These are phyloP conservation scores for Diplodus sargus DNA, from an alignment of 2,797 vertebrate genomes.

Conservation along the genomic window DNA sequence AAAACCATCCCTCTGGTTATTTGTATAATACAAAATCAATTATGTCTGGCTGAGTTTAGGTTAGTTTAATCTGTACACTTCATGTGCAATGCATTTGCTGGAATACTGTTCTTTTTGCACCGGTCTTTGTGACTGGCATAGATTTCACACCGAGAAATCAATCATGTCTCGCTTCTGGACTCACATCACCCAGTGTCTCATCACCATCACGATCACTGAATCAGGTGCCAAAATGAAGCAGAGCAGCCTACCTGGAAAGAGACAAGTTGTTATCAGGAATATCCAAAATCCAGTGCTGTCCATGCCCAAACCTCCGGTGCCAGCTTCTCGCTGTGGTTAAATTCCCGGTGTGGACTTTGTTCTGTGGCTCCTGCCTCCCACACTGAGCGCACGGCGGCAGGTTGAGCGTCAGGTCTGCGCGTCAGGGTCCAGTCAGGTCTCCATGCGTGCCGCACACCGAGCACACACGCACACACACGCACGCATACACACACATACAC, in stretches of 20 bases:
- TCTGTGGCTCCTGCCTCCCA: constrained; percentile 30
- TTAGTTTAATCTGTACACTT: background rate
- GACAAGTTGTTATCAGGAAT: constrained; percentile 75
- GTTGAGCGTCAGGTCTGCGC: constrained; percentile 34
- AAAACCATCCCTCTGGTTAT: no score
- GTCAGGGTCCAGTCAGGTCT: constrained; percentile 35
- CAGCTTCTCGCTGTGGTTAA: constrained; percentile 67
- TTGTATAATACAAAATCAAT: no score
- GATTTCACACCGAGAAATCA: background rate
- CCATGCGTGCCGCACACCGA: constrained; percentile 25
- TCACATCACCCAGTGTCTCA: background rate
- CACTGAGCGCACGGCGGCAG: constrained; percentile 31
- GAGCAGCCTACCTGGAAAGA: constrained; percentile 71
- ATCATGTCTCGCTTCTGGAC: background rate
- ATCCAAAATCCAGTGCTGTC: constrained; percentile 72
- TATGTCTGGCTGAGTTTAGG: background rate
- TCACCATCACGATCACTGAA: background rate
- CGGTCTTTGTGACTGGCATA: background rate
- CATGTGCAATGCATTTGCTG: background rate
- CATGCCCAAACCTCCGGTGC: constrained; percentile 72
- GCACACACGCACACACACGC: background rate
- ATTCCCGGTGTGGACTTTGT: constrained; percentile 56
- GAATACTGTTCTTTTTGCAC: background rate
- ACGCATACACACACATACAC: background rate
- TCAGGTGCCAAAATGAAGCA: background rate